Evolutionary conservation across 2,888 invertebrate genomes (phyloP), one percentile per base, ranked within the genome.

Genomic region (Lycophotia porphyrea): DNA sequence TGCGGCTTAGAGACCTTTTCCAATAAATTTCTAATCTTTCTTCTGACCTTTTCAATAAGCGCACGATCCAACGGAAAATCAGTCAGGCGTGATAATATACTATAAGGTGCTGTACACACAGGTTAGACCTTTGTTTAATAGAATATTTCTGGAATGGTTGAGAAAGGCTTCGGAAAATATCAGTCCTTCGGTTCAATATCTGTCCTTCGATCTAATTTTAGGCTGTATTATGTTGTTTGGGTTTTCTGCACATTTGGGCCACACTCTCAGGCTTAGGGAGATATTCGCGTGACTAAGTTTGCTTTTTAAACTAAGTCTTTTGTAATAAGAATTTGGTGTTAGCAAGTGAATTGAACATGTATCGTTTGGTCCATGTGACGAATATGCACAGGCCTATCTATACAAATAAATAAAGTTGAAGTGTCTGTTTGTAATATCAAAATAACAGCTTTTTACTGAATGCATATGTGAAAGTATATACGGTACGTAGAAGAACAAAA

Each of bases 1-100:
- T 85, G 80, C 80, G 84, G 85, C 82, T 86, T 77, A 87, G 87
- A 88, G 87, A 88, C 84, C 89, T 87, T 89, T 87, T 87, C 84
- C 89, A 90, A 91, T 92, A 91, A 91, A 90, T 91, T 91, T 90
- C 86, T 90, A 92, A 91, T 92, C 88, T 85, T 80, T 78, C 66
- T 87, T 73, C 76, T 80, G 87, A 88, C 89, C 89, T 89, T 88
- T 90, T 87, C 89, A 89, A 88, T 90, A 89, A 90, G 74, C 81
- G 78, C 64, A 74, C 82, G 86, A 85, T 84, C 84, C 75, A 70
- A 77, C 74, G 87, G 81, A 86, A 90, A 89, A 87, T 87, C 84
- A 84, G 75, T 89, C 84, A 85, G 69, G 80, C 84, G 84, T 79
- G 77, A 86, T 86, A 85, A 76, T 81, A 78, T 80, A 74, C 74